A percentile compares a stretch with the other conserved stretches of the same genome.
Conservation (phyloP, 2,888 invertebrate genomes). For the Xylophagus ater region DNA sequence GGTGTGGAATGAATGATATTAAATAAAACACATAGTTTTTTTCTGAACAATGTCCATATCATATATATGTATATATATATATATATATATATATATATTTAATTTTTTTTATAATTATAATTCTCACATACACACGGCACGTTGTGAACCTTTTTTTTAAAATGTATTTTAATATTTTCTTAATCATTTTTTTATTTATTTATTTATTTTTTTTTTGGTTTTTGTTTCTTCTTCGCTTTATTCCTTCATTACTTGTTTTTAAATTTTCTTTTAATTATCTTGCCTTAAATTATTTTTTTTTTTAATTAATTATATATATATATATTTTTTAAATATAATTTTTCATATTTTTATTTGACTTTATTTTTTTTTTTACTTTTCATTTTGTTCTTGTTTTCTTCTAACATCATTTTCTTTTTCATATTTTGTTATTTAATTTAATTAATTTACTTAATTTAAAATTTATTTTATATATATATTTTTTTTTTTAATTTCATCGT, state of each 20-base stretch:
- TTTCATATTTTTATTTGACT: too few relatives aligned
- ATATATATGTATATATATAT: too few relatives aligned
- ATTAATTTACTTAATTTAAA: conserved; percentile 27
- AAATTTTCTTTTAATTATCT: conserved; percentile 1
- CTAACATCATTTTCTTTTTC: conserved; percentile 2
- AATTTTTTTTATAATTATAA: conserved; percentile 45
- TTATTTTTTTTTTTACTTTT: too few relatives aligned
- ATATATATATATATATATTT: too few relatives aligned
- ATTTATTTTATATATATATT: conserved; percentile 24
- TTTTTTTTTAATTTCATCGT: conserved; percentile 34
- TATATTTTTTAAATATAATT: too few relatives aligned
- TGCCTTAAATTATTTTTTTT: conserved; percentile 1
- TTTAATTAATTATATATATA: too few relatives aligned
- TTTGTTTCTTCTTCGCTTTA: conserved; percentile 1
- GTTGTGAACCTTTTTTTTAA: conserved; percentile 75
- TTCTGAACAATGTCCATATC: conserved; percentile 82
- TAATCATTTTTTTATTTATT: conserved; percentile 9
- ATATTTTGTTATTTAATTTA: conserved; percentile 21
- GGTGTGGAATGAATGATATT: too few relatives aligned
- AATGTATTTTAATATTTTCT: conserved; percentile 21
- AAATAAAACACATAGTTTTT: conserved; percentile 36
- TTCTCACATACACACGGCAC: conserved; percentile 84
- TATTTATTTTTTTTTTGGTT: conserved; percentile 8
- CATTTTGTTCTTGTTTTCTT: too few relatives aligned
- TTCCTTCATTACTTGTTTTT: conserved; percentile 1